phyloP scores from a whole-genome alignment of 1,140 invertebrate species.

The Acromyrmex echinatior region DNA sequence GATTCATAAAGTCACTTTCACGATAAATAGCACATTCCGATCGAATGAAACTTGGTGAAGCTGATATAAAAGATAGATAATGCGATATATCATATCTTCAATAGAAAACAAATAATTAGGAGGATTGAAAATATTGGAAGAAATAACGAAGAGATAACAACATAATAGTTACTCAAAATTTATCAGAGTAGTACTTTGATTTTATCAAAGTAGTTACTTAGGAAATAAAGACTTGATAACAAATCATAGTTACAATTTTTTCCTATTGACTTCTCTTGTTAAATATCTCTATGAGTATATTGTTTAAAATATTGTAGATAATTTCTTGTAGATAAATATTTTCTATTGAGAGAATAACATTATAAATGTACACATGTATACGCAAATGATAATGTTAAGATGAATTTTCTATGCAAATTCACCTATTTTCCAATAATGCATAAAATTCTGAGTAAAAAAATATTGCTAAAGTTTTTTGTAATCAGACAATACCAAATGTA shows the following conservation, averaged over 20 bases:
- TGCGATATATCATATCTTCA: background rate
- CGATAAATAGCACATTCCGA: conserved; percentile 44
- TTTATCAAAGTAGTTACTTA: background rate
- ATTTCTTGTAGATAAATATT: conserved; percentile 7
- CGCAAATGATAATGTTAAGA: conserved; percentile 10
- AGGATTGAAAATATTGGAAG: background rate
- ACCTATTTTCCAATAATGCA: conserved; percentile 1
- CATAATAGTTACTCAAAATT: background rate
- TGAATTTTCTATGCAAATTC: conserved; percentile 4
- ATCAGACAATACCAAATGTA: background rate
- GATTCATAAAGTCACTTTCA: conserved; percentile 20
- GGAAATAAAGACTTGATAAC: background rate
- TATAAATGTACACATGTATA: background rate
- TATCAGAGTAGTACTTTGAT: background rate
- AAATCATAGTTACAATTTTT: background rate
- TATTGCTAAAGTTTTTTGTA: background rate
- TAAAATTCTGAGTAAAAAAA: conserved; percentile 21
- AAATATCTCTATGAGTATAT: background rate
- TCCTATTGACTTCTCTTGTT: background rate
- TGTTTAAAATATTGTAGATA: background rate
- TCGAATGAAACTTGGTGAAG: background rate
- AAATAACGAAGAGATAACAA: background rate
- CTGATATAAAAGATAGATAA: background rate
- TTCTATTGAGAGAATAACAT: conserved; percentile 31
- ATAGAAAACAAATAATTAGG: conserved; percentile 28